Evolutionary conservation across 2,113 vertebrate species (phyloP).

Genomic region (Eleginops maclovinus): DNA sequence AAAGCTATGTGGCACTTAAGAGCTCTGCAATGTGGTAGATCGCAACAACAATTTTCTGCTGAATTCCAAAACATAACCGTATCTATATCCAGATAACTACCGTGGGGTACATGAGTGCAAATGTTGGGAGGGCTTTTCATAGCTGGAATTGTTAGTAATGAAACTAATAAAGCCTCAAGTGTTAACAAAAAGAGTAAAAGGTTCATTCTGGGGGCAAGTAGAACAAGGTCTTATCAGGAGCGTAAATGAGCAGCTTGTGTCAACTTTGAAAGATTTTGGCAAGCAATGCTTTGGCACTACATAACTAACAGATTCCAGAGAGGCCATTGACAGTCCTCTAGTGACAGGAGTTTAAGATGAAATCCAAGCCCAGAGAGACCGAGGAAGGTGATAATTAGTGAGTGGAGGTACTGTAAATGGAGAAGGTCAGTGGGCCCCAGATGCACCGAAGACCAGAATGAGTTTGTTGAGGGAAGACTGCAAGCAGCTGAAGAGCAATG

Average conservation of each 20-base stretch:
- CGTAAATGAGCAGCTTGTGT: not conserved
- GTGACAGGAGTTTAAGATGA: not conserved
- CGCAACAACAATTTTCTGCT: conserved; percentile 15
- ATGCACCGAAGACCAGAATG: conserved; percentile 3
- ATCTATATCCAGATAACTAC: not conserved
- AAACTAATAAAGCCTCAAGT: not conserved
- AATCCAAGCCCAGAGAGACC: not conserved
- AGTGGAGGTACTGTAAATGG: conserved; percentile 4
- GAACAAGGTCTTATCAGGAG: not conserved
- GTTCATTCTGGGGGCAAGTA: not conserved
- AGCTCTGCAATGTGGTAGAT: not conserved
- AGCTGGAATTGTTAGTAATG: not conserved
- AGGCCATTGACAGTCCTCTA: not conserved
- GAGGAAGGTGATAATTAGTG: conserved; percentile 7
- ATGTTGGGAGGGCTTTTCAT: not conserved
- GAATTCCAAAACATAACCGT: conserved; percentile 11
- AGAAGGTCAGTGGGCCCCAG: not conserved
- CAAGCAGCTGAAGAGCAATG: conserved; percentile 23
- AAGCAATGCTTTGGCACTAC: not conserved
- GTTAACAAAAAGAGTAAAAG: not conserved
- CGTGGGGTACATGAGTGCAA: not conserved
- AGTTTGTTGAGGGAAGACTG: conserved; percentile 12
- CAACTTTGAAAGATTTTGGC: not conserved
- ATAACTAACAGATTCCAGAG: not conserved
- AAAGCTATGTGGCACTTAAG: conserved; percentile 29